Evolutionary conservation across 2,888 invertebrate species (phyloP).

Genomic region (Rosalia funebris): DNA sequence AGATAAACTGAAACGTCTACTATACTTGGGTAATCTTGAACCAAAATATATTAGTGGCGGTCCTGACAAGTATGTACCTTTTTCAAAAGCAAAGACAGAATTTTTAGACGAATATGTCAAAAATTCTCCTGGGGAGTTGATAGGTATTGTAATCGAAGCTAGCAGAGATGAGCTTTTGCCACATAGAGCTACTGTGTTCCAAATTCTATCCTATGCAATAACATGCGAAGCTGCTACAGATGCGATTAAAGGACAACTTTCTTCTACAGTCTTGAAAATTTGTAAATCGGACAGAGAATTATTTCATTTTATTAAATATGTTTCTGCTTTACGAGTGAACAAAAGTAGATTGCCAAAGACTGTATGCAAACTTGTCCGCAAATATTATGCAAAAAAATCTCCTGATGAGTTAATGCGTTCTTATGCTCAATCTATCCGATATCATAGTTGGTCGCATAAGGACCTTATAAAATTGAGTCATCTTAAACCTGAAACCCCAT

Average conservation of each 20-base stretch:
- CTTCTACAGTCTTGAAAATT: conserved; percentile 60
- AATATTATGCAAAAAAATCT: conserved; percentile 74
- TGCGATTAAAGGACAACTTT: conserved; percentile 41
- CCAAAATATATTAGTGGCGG: conserved; percentile 53
- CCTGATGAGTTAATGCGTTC: conserved; percentile 72
- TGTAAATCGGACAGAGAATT: conserved; percentile 70
- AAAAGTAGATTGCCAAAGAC: conserved; percentile 45
- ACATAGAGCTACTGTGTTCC: conserved; percentile 49
- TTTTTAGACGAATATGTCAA: conserved; percentile 30
- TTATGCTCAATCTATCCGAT: conserved; percentile 71
- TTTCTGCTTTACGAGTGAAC: conserved; percentile 37
- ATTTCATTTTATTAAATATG: conserved; percentile 56
- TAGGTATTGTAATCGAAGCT: conserved; percentile 44
- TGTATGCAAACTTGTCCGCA: conserved; percentile 70
- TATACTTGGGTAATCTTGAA: conserved; percentile 51
- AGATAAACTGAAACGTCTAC: conserved; percentile 51
- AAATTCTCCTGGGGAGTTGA: conserved; percentile 37
- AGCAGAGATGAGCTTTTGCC: conserved; percentile 49
- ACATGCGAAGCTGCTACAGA: neutral
- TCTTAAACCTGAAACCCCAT: conserved; percentile 65
- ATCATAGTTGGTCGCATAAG: conserved; percentile 77
- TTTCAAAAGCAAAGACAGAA: conserved; percentile 24
- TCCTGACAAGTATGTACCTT: conserved; percentile 45
- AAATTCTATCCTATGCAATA: conserved; percentile 47
- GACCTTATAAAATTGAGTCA: conserved; percentile 76